Percentiles rank a stretch among this genome's conserved stretches.
Evolutionary conservation across 2,888 invertebrate genomes (phyloP).

Genomic region (Lasioglossum malachurum): DNA sequence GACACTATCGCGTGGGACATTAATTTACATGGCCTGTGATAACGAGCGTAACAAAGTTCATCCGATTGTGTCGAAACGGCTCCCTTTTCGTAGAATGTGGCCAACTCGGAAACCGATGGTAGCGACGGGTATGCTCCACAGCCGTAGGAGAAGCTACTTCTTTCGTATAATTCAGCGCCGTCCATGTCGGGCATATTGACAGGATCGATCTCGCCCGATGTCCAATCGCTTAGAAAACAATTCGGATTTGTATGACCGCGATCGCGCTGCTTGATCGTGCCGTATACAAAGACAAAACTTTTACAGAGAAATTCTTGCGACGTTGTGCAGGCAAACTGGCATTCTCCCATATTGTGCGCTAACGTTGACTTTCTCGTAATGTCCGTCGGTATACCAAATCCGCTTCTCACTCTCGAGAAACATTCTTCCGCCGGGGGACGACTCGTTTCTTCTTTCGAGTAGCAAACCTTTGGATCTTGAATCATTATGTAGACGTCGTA

Average conservation of each 20-base stretch:
- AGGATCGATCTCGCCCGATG: conserved; percentile 88
- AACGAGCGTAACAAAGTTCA: conserved; percentile 91
- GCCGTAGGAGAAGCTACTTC: conserved; percentile 86
- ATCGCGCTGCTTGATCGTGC: not conserved
- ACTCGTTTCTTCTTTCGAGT: conserved; percentile 42
- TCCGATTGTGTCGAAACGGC: not conserved
- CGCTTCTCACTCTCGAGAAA: conserved; percentile 93
- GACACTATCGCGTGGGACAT: conserved; percentile 88
- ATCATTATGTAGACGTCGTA: conserved; percentile 93
- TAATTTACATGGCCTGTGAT: conserved; percentile 91
- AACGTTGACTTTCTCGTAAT: conserved; percentile 89
- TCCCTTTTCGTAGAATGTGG: not conserved
- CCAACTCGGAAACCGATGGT: not conserved
- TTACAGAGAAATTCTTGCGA: conserved; percentile 91
- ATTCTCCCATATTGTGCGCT: conserved; percentile 90
- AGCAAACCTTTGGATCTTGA: conserved; percentile 86
- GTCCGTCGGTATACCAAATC: conserved; percentile 88
- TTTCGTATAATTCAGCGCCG: conserved; percentile 91
- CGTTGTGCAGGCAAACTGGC: conserved; percentile 92
- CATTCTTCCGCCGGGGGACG: conserved; percentile 87
- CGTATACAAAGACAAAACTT: conserved; percentile 91
- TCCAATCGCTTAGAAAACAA: conserved; percentile 92
- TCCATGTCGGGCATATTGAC: conserved; percentile 86
- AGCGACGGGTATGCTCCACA: conserved; percentile 21
- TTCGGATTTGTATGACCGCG: conserved; percentile 86